Conservation (phyloP, 2,113 vertebrate species). For the Dermatemys mawii region DNA sequence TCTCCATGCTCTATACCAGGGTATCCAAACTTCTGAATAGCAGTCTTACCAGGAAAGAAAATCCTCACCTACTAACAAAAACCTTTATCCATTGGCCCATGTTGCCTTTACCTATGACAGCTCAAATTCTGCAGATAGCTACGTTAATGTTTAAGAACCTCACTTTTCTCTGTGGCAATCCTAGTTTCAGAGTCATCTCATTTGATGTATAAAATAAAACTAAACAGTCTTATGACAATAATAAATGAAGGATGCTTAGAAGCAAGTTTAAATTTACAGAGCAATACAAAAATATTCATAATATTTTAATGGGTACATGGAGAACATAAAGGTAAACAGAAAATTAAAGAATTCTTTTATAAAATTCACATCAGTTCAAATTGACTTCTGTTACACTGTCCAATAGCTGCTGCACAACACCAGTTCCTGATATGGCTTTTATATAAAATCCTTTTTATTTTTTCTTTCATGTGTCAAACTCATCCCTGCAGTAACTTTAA, state of each 20-base stretch:
- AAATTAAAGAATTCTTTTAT: not conserved
- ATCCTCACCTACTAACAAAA: not conserved
- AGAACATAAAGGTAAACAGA: not conserved
- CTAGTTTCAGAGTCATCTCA: not conserved
- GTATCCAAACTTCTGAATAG: not conserved
- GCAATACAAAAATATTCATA: not conserved
- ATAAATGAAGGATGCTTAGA: not conserved
- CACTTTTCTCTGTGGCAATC: not conserved
- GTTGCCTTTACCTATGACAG: not conserved
- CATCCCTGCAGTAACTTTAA: not conserved
- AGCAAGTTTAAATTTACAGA: not conserved
- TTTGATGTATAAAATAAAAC: not conserved
- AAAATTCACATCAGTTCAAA: rapidly evolving
- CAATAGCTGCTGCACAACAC: not conserved
- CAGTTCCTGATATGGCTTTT: not conserved
- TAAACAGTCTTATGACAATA: not conserved
- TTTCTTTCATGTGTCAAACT: not conserved
- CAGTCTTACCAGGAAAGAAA: rapidly evolving
- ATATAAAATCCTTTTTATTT: not conserved
- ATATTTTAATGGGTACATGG: rapidly evolving
- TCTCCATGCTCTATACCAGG: not conserved
- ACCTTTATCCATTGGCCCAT: rapidly evolving
- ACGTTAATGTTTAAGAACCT: not conserved
- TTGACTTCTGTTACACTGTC: not conserved
- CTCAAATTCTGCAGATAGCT: not conserved